Base-by-base conservation (phyloP, 2,797 vertebrate genomes). In the Potorous gilbertii region DNA sequence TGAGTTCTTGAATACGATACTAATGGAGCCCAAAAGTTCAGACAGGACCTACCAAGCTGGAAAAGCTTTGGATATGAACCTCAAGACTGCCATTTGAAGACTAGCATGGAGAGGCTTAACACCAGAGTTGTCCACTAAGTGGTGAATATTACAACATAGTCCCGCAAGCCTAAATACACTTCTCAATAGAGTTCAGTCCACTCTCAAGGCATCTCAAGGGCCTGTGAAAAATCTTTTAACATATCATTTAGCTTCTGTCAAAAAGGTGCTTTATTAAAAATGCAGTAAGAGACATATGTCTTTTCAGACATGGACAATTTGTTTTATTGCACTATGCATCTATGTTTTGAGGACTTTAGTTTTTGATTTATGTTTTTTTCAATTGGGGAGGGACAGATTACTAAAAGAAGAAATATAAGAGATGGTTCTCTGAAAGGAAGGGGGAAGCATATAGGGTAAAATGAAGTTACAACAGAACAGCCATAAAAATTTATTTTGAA, bases 131-230 rank as follows among this genome's bases (percentile, higher is more conserved):
- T 4, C 59, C 31, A 34, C 59, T 66, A 66, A 66, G 13, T 66
- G 12, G 13, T 66, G 4, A 66, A 16, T 34, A 66, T 74, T 74
- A 74, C 16, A 40, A 74, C 2, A n/a, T 21, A n/a, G 34, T 74
- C 62, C 2, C 18, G 62, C 62, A 74, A 54, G 94, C 55, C 10
- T 52, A 91, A 55, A 40, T n/a, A 87, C 54, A 24, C 16, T n/a
- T 91, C 92, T 56, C 66, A 90, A 40, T 56, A 94, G 66, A 95
- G 29, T 18, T 74, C 6, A n/a, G 55, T 96, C 46, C 21, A 59
- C 52, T 57, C 91, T 50, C 46, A 28, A 29, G 59, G 34, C 2
- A 11, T 87, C 40, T 50, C 34, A 62, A 50, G 8, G 29, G 14
- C n/a, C 54, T 4, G 28, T 34, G 31, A 13, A 46, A 29, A 94